Base-by-base conservation (phyloP, 2,113 vertebrate genomes). In the Scalopus aquaticus region DNA sequence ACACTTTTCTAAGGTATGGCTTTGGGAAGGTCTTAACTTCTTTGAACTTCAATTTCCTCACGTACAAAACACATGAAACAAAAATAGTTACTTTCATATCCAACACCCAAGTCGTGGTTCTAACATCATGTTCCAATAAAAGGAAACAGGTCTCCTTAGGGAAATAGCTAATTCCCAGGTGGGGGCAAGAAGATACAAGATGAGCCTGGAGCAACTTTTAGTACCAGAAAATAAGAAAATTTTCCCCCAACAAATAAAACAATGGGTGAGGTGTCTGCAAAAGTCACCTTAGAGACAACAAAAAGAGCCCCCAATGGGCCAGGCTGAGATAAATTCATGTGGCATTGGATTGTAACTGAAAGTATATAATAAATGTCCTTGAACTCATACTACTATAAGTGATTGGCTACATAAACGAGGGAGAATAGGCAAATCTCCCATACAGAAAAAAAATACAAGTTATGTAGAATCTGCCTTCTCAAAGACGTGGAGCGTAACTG, bases 361-460 rank as follows among this genome's bases (percentile, higher is more conserved):
- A 92, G 22, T 39, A 86, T 44, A 72, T 81, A 89, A 93, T 64
- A 94, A 89, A 91, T 76, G 82, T 60, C 35, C 58, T 28, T 86
- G 69, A 91, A 26, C 84, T 16, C 17, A 74, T 35, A 85, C 0
- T 54, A 11, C 73, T 82, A 64, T 11, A 72, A 80, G 60, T 88
- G n/a, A 83, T 24, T 62, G 44, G 60, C 56, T 80, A 86, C 58
- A 84, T 35, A 46, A 83, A 73, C 51, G 20, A 4, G 56, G 8
- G 46, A 89, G 28, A 77, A 64, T 0, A 79, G 78, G 79, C 6
- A 78, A 77, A 62, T 85, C 54, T 32, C 16, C 51, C 46, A 69
- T 35, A 79, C 2, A 56, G 54, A 69, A 62, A 73, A 89, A 39
- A 90, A 39, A 62, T 73, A 42, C 51, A 56, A 87, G 86, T 86